phyloP scores from a whole-genome alignment of 2,888 invertebrate genomes.

The Uloborus plumipes region DNA sequence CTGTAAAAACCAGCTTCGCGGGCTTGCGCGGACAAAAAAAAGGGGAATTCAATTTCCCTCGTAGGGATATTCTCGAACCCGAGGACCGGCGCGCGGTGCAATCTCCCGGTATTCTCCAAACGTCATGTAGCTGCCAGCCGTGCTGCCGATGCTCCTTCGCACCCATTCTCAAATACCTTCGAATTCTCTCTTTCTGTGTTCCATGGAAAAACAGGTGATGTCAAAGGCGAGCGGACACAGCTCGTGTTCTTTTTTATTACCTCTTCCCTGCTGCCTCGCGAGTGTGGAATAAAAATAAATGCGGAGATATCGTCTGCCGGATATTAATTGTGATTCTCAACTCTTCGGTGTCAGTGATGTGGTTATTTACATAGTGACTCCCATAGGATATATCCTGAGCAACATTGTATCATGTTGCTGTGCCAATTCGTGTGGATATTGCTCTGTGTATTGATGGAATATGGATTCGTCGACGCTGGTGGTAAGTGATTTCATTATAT shows the following conservation, averaged over 20 bases:
- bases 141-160: conserved; percentile 4
- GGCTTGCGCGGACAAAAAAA: conserved; percentile 11
- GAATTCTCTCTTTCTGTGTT: too few species aligned
- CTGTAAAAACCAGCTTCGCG: conserved; percentile 23
- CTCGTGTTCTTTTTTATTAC: too few species aligned
- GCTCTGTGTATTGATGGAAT: conserved; percentile 14
- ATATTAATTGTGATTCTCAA: conserved; percentile 5
- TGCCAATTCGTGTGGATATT: conserved; percentile 27
- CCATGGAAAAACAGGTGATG: too few species aligned
- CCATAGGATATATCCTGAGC: neutral
- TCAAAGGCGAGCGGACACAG: too few species aligned
- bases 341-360: conserved; percentile 29
- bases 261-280: too few species aligned
- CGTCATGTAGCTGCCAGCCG: conserved; percentile 41
- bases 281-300: neutral
- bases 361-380: conserved; percentile 32
- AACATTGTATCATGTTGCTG: conserved; percentile 35
- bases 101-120: conserved; percentile 31
- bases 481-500: conserved; percentile 17
- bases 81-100: conserved; percentile 18
- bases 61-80: conserved; percentile 38
- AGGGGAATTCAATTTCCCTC: conserved; percentile 33
- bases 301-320: neutral
- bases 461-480: conserved; percentile 42
- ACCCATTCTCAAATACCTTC: too few species aligned